Base-by-base conservation (phyloP, 1,140 invertebrate genomes). In the Anoplolepis gracilipes region DNA sequence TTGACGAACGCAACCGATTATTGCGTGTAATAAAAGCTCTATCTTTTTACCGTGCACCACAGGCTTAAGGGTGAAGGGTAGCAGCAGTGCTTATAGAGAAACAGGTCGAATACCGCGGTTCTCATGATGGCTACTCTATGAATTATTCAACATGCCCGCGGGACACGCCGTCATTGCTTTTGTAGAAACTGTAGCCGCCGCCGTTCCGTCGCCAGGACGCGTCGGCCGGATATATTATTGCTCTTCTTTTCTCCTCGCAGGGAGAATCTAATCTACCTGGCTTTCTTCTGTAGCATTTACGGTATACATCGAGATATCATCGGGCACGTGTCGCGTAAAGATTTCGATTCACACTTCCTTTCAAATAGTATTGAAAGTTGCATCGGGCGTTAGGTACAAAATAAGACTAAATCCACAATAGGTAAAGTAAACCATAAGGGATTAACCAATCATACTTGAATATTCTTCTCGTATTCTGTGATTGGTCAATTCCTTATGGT, bases 131-230 rank as follows among this genome's bases (percentile, higher is more conserved):
- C 86, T 88, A 86, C 75, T 89, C 88, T 85, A 92, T 92, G 92
- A 93, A 93, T 92, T 93, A 93, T 93, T 92, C 92, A 93, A 91
- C 91, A 85, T 75, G 92, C 89, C 90, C 88, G 82, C 76, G 76
- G 92, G 89, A 64, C 67, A 88, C 85, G 88, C 90, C 88, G 88
- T 90, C 87, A 88, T 90, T 88, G 87, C 88, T 92, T 90, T 90
- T 87, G 72, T 85, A 67, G 76, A 57, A 73, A 86, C 81, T n/a
- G 79, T 72, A 65, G 64, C 57, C 53, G 25, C 39, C 53, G 53
- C 67, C 75, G 69, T 28, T 53, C 22, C 69, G 78, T 55, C 78
- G 67, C 33, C 53, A 22, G 72, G 65, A 55, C 73, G n/a, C 72
- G 39, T 75, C 55, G 64, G 59, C 57, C 89, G 92, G 55, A 61